These are phyloP conservation scores for Dexiosoma caninum DNA, from an alignment of 2,888 invertebrate genomes.

Conservation along the genomic window DNA sequence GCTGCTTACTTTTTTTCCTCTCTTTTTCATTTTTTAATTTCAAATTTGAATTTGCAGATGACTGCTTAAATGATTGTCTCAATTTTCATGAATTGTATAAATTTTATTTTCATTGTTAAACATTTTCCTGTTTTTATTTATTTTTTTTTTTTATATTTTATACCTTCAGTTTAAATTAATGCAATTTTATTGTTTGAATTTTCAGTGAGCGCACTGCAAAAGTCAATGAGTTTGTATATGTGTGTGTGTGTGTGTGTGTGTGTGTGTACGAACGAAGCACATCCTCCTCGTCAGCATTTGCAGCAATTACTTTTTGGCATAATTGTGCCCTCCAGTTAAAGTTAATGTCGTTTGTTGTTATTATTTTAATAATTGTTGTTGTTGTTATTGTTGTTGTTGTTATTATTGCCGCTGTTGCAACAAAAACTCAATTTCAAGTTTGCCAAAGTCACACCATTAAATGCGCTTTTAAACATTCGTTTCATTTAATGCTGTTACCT, in stretches of 20 bases:
- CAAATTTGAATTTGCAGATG: conserved; percentile 25
- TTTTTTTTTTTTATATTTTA: no score
- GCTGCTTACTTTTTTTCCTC: conserved; percentile 5
- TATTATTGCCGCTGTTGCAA: conserved; percentile 21
- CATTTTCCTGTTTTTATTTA: not conserved
- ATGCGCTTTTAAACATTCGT: not conserved
- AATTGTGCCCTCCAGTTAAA: conserved; percentile 64
- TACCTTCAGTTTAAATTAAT: conserved; percentile 58
- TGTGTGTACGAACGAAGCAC: not conserved
- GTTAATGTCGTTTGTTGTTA: conserved; percentile 52
- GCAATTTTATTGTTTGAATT: conserved; percentile 63
- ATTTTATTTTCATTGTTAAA: not conserved
- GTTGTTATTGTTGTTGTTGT: conserved; percentile 29
- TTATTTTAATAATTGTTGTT: conserved; percentile 37
- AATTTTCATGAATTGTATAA: conserved; percentile 4
- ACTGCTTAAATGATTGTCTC: conserved; percentile 34
- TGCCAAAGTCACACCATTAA: conserved; percentile 47
- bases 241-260: not conserved
- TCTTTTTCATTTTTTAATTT: not conserved
- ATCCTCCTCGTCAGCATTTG: conserved; percentile 31
- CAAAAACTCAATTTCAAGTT: conserved; percentile 49
- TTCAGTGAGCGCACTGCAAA: conserved; percentile 28
- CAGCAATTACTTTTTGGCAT: conserved; percentile 65
- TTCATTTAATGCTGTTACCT: conserved; percentile 2
- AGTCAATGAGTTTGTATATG: not conserved